Evolutionary conservation across 2,797 vertebrate species (phyloP).

Genomic region (Lagocephalus sceleratus): DNA sequence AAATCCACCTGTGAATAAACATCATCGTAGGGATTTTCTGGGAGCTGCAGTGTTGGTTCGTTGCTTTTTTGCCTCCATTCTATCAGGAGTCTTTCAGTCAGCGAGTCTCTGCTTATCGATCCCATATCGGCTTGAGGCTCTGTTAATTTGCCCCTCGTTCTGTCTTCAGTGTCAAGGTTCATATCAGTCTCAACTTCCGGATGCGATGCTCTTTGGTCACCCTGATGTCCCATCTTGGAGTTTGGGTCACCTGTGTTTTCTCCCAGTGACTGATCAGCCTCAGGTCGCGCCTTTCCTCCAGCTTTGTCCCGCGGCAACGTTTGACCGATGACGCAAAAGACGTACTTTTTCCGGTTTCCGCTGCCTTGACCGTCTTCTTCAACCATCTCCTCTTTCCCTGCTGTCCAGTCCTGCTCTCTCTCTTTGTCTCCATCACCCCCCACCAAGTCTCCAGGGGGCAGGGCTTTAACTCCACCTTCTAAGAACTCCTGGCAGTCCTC

Average conservation of each 20-base stretch:
- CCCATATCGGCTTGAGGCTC: conserved; percentile 25
- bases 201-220: neutral
- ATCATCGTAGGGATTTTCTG: conserved; percentile 26
- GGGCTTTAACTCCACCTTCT: conserved; percentile 32
- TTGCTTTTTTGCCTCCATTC: conserved; percentile 59
- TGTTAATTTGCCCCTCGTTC: conserved; percentile 21
- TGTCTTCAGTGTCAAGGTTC: conserved; percentile 6
- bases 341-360: conserved; percentile 39
- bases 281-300: conserved; percentile 18
- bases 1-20: conserved; percentile 13
- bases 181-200: conserved; percentile 14
- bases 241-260: conserved; percentile 21
- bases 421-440: conserved; percentile 20
- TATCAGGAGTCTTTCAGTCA: conserved; percentile 63
- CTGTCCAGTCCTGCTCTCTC: conserved; percentile 11
- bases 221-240: conserved; percentile 14
- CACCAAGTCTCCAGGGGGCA: conserved; percentile 20
- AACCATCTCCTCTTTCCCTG: conserved; percentile 21
- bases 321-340: conserved; percentile 74
- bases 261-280: conserved; percentile 31
- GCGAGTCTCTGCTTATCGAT: conserved; percentile 45
- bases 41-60: neutral
- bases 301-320: conserved; percentile 44
- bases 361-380: conserved; percentile 23
- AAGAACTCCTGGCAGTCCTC: conserved; percentile 70